Base-by-base conservation (phyloP, 2,888 invertebrate genomes). In the Silvanus unidentatus region DNA sequence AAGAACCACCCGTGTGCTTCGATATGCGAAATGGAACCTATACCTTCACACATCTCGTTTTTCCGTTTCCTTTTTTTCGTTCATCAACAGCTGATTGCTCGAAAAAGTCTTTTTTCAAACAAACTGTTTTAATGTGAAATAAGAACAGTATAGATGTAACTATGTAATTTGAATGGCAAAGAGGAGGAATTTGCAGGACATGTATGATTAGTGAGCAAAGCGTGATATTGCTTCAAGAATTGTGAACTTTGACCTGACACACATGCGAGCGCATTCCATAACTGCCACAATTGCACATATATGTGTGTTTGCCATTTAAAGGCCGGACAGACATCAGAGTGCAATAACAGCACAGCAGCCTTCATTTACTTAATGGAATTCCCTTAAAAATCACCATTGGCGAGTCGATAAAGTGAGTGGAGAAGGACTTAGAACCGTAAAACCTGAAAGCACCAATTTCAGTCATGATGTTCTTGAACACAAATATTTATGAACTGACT, bases 1-100 rank as follows among this genome's bases (percentile, higher is more conserved):
- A 65, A 66, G 64, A 69, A 58, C 65, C 69, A 68, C 62, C 68
- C 65, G 59, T 58, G 68, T 68, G 68, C 62, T 60, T 60, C 60
- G 58, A 61, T 57, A 54, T 52, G 55, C 41, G 46, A 55, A 51
- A 44, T 11, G 32, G 32, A 32, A 32, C 10, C 12, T 9, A 32
- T 32, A 12, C 10, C 4, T 11, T 3, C 4, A 5, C n/a, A 8
- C 32, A 5, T 32, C 22, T 22, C 4, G 8, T 22, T 22, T 22
- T 22, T 22, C 22, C 22, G 3, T 22, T 22, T 22, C n/a, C n/a
- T n/a, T n/a, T n/a, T n/a, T n/a, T n/a, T n/a, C n/a, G n/a, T n/a
- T n/a, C n/a, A n/a, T n/a, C n/a, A n/a, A n/a, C n/a, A n/a, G n/a
- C n/a, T n/a, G n/a, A n/a, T n/a, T n/a, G n/a, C n/a, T n/a, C n/a